These are phyloP conservation scores for Hypothenemus hampei DNA, from an alignment of 1,140 invertebrate species.

Conservation along the genomic window DNA sequence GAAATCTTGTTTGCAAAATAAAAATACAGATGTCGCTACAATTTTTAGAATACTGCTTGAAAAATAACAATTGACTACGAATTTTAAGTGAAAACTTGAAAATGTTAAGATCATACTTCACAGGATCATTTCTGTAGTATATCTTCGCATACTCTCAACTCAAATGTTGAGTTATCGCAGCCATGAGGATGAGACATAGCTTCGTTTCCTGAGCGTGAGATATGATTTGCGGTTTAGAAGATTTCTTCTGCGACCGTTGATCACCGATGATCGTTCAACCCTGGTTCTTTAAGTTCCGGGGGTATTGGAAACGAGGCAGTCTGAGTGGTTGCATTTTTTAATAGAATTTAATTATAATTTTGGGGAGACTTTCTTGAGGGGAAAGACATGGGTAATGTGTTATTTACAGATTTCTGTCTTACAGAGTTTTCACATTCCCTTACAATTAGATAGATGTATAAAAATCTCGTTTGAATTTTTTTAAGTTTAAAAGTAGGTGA, in stretches of 20 bases:
- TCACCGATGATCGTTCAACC: slow-evolving; percentile 52
- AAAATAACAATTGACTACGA: too few relatives aligned
- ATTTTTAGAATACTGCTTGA: too few relatives aligned
- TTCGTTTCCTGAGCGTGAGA: slow-evolving; percentile 50
- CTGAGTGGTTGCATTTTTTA: slow-evolving; percentile 48
- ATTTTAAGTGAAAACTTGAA: too few relatives aligned
- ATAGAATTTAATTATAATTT: not conserved
- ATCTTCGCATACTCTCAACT: slow-evolving; percentile 45
- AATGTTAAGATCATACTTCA: slow-evolving; percentile 52
- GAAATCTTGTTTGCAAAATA: too few relatives aligned
- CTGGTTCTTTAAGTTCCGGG: slow-evolving; percentile 12
- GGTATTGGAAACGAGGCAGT: slow-evolving; percentile 43
- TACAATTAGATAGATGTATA: too few relatives aligned
- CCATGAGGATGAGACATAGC: slow-evolving; percentile 50
- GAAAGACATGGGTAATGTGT: too few relatives aligned
- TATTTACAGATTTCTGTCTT: too few relatives aligned
- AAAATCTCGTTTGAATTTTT: too few relatives aligned
- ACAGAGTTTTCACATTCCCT: too few relatives aligned
- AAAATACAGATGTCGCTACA: too few relatives aligned
- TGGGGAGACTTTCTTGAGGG: too few relatives aligned
- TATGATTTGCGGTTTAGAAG: slow-evolving; percentile 29
- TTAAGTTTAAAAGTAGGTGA: too few relatives aligned
- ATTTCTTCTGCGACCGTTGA: slow-evolving; percentile 27
- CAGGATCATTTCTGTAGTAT: slow-evolving; percentile 55
- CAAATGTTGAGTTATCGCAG: slow-evolving; percentile 44